A percentile compares a stretch with the other conserved stretches of the same genome.
Conservation (phyloP, 2,888 invertebrate species). For the Baccha elongata region DNA sequence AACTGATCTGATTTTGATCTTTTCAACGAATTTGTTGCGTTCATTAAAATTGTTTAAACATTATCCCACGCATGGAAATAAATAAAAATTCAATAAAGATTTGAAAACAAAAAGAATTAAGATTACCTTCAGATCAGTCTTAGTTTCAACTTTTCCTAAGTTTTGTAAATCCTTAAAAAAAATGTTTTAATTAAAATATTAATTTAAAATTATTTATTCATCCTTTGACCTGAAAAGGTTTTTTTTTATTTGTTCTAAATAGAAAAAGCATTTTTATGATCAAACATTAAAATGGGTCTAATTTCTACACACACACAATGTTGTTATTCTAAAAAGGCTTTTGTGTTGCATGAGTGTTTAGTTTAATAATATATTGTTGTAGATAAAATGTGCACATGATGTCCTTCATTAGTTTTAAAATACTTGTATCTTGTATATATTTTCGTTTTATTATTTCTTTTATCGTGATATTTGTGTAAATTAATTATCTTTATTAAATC, state of each 20-base stretch:
- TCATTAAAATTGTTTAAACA: not conserved
- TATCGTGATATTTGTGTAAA: no score
- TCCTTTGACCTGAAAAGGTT: not conserved
- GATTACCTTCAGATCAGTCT: constrained; percentile 35
- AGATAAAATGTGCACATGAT: constrained; percentile 45
- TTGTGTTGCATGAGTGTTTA: constrained; percentile 65
- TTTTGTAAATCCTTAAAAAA: not conserved
- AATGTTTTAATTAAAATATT: not conserved
- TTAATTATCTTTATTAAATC: no score
- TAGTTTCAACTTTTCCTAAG: constrained; percentile 11
- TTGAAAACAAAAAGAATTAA: not conserved
- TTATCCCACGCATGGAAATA: constrained; percentile 15
- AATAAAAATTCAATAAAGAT: not conserved
- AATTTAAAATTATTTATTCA: not conserved
- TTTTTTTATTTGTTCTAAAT: not conserved
- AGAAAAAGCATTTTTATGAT: constrained; percentile 44
- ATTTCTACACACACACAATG: not conserved
- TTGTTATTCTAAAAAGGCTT: constrained; percentile 40
- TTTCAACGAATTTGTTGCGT: not conserved
- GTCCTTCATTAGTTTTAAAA: constrained; percentile 6
- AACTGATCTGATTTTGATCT: constrained; percentile 30
- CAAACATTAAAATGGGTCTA: not conserved
- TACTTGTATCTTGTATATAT: not conserved
- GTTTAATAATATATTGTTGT: constrained; percentile 37
- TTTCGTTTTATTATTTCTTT: no score